Percentiles rank a stretch among this genome's conserved stretches.
Evolutionary conservation across 1,140 invertebrate species (phyloP).

Genomic region (Heliothis virescens): DNA sequence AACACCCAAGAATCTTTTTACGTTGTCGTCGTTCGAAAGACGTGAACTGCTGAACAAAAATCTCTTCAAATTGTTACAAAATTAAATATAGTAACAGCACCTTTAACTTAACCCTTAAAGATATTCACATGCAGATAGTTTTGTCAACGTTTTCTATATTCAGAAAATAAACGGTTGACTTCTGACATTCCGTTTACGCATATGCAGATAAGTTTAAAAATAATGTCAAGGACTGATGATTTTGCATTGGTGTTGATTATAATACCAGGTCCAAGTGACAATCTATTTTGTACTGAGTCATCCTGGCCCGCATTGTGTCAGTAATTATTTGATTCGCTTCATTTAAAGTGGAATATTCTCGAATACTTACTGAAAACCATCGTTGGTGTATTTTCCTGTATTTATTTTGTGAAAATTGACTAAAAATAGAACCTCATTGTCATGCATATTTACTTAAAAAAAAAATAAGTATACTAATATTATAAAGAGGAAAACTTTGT

Average conservation of each 20-base stretch:
- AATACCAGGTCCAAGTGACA: slow-evolving; percentile 55
- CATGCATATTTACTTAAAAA: too few species aligned
- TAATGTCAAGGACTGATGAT: slow-evolving; percentile 75
- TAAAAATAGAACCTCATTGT: not conserved
- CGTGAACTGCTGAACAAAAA: too few species aligned
- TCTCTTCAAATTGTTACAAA: not conserved
- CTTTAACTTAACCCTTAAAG: slow-evolving; percentile 5
- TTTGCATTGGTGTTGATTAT: slow-evolving; percentile 69
- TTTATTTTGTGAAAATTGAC: not conserved
- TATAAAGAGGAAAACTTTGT: too few species aligned
- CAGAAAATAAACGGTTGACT: slow-evolving; percentile 16
- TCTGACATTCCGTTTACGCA: slow-evolving; percentile 53
- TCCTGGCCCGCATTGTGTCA: slow-evolving; percentile 13
- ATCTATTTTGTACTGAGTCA: slow-evolving; percentile 50
- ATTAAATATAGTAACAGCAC: not conserved
- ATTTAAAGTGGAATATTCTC: not conserved
- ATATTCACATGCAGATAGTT: not conserved
- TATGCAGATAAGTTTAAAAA: slow-evolving; percentile 58
- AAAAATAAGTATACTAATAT: too few species aligned
- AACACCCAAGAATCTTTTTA: too few species aligned
- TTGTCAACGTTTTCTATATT: not conserved
- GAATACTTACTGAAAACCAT: not conserved
- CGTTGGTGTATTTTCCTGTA: not conserved
- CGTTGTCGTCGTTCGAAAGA: too few species aligned
- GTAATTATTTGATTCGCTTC: not conserved